Evolutionary conservation across 2,113 vertebrate species (phyloP).

Genomic region (Gopherus evgoodei): DNA sequence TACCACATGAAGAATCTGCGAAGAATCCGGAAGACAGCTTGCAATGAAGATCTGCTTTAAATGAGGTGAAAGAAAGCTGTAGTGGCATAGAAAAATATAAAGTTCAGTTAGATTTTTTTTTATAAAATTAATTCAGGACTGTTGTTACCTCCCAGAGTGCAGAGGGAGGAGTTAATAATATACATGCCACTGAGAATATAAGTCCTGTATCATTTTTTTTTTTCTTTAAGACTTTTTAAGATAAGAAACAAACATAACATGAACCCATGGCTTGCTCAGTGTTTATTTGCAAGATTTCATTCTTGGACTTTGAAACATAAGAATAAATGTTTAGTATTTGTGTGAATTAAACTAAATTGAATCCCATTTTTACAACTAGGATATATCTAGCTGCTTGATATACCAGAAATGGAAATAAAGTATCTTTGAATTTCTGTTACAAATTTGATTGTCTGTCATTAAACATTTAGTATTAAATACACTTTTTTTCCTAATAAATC

Average conservation of each 20-base stretch:
- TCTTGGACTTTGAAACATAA: constrained; percentile 85
- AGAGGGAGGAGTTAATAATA: constrained; percentile 81
- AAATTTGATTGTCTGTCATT: constrained; percentile 84
- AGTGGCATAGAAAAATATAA: constrained; percentile 94
- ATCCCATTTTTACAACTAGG: constrained; percentile 86
- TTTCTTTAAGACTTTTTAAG: constrained; percentile 84
- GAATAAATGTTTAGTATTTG: constrained; percentile 85
- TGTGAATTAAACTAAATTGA: constrained; percentile 82
- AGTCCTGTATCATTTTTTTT: constrained; percentile 82
- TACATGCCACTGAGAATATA: constrained; percentile 84
- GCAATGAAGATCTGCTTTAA: constrained; percentile 94
- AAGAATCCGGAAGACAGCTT: constrained; percentile 87
- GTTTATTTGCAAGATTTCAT: constrained; percentile 86
- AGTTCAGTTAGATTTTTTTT: constrained; percentile 82
- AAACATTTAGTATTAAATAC: constrained; percentile 80
- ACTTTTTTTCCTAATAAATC: constrained; percentile 84
- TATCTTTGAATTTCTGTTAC: constrained; percentile 87
- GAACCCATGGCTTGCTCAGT: constrained; percentile 85
- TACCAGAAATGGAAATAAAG: constrained; percentile 86
- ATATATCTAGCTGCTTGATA: constrained; percentile 84
- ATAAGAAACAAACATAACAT: constrained; percentile 81
- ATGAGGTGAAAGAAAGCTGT: constrained; percentile 99
- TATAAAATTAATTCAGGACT: constrained; percentile 85
- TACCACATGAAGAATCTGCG: constrained; percentile 82
- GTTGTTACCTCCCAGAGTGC: constrained; percentile 81